Evolutionary conservation across 2,113 vertebrate genomes (phyloP), one percentile per base, ranked within the genome.

Genomic region (Zosterops lateralis): DNA sequence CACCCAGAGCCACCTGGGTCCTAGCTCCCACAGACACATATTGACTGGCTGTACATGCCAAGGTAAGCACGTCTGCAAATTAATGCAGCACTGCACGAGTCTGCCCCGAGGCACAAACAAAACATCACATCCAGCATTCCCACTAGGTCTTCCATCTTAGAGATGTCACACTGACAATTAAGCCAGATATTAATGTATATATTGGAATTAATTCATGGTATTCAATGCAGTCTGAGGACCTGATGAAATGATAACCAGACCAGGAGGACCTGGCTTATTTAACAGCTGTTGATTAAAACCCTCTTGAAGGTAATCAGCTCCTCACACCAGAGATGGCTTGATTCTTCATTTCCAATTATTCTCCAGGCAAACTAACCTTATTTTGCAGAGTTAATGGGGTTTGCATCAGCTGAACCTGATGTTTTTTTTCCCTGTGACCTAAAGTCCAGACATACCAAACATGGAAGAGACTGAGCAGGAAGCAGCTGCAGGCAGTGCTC

Each of bases 401-500:
- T 24, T 60, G 28, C 48, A 36, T 38, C 74, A 79, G 53, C 81
- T 48, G 48, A 87, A 65, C 10, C 28, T 50, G 17, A 45, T 26
- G 36, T 54, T 73, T 82, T 72, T 72, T 73, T 45, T 53, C 50
- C 45, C 74, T 15, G 45, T 95, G 93, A 96, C 90, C 70, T 85
- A 1, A 87, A 92, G 78, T 45, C 81, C 95, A 94, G 92, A 89
- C 81, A 92, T 45, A 87, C 26, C 36, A 25, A 89, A 68, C 51
- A 64, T 32, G 32, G 84, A 92, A 82, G 57, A 78, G 60, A 77
- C 56, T 54, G 56, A 73, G 65, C 72, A 89, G 73, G 89, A 91
- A 91, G 74, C 80, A 89, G 84, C 87, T 91, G 91, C 72, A 80
- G 67, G 78, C 81, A 84, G 34, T 0, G 8, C 25, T 84, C 45